Percentiles rank a stretch among this genome's conserved stretches.
Evolutionary conservation across 2,113 vertebrate species (phyloP).

Genomic region (Chionodraco myersi): DNA sequence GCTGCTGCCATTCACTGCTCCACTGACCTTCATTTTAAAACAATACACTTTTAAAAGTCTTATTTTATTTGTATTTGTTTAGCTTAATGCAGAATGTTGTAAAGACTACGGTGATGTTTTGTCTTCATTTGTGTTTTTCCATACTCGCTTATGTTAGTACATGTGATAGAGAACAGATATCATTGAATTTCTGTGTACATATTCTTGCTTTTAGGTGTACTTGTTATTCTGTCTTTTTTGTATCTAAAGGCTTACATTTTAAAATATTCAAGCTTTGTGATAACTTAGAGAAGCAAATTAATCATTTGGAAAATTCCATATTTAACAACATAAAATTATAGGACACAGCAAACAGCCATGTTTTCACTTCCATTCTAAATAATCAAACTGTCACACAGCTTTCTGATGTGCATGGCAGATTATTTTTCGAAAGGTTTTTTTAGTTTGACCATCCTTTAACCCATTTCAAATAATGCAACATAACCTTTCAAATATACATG

Average conservation of each 20-base stretch:
- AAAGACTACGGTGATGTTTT: constrained; percentile 67
- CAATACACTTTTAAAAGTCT: constrained; percentile 86
- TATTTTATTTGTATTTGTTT: constrained; percentile 80
- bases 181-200: constrained; percentile 98
- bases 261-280: constrained; percentile 42
- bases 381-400: neutral
- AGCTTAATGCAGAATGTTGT: constrained; percentile 81
- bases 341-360: neutral
- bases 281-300: constrained; percentile 53
- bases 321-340: neutral
- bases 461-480: neutral
- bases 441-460: neutral
- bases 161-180: constrained; percentile 97
- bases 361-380: neutral
- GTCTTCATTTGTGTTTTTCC: constrained; percentile 62
- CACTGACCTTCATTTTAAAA: constrained; percentile 69
- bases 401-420: neutral
- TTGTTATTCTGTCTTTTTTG: constrained; percentile 80
- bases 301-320: constrained; percentile 78
- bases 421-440: neutral
- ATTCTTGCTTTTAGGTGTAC: constrained; percentile 74
- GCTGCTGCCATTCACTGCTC: constrained; percentile 67
- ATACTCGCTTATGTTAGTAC: constrained; percentile 85
- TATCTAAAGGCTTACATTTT: constrained; percentile 65
- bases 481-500: neutral